Percentiles rank a stretch among this genome's conserved stretches.
Evolutionary conservation across 2,797 vertebrate species (phyloP).

Genomic region (Malurus leucopterus): DNA sequence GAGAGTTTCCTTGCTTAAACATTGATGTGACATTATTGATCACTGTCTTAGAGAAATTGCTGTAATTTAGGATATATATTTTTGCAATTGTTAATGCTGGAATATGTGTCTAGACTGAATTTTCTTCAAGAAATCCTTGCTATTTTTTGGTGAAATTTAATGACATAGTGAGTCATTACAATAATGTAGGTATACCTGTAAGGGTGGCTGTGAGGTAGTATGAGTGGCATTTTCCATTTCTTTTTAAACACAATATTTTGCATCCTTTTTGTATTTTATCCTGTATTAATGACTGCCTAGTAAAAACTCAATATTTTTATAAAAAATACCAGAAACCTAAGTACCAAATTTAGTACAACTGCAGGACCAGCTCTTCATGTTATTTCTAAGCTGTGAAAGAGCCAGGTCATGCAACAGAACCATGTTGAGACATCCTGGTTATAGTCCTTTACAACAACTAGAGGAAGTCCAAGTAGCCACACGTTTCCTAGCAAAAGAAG

Average conservation of each 20-base stretch:
- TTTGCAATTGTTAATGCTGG: not conserved
- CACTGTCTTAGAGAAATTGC: not conserved
- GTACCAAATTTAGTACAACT: not conserved
- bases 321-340: not conserved
- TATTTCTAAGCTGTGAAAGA: not conserved
- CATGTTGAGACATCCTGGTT: not conserved
- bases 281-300: not conserved
- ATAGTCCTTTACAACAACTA: not conserved
- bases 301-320: not conserved
- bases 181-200: not conserved
- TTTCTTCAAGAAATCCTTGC: not conserved
- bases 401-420: not conserved
- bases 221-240: not conserved
- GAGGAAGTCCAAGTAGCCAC: not conserved
- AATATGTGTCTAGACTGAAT: not conserved
- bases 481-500: constrained; percentile 26
- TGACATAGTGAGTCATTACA: not conserved
- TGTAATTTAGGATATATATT: not conserved
- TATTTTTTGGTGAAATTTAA: not conserved
- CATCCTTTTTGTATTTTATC: not conserved
- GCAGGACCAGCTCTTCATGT: not conserved
- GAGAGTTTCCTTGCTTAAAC: not conserved
- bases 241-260: not conserved
- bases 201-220: not conserved
- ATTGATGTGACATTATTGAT: not conserved